phyloP scores from a whole-genome alignment of 2,797 vertebrate genomes.

The Podarcis siculus region DNA sequence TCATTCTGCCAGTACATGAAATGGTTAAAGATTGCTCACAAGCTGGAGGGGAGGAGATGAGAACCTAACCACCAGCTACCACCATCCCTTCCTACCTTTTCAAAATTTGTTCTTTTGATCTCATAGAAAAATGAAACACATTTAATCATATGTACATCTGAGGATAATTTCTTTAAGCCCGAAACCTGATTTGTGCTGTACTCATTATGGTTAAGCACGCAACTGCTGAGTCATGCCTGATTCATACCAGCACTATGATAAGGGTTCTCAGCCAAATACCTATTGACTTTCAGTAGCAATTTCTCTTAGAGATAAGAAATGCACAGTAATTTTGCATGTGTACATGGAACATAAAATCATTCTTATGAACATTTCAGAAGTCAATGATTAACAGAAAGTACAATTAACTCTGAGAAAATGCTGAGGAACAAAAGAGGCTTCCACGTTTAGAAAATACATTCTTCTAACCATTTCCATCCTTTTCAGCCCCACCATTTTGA shows the following conservation, averaged over 20 bases:
- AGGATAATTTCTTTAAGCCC: conserved; percentile 36
- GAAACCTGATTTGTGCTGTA: conserved; percentile 33
- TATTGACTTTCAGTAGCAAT: conserved; percentile 38
- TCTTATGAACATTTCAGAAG: conserved; percentile 19
- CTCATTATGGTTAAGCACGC: conserved; percentile 41
- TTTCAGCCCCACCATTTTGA: not conserved
- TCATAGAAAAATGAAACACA: conserved; percentile 26
- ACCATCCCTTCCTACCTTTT: not conserved
- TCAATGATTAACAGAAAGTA: conserved; percentile 30
- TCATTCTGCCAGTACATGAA: not conserved
- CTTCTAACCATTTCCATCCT: not conserved
- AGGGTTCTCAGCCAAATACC: conserved; percentile 46
- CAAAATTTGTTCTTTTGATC: conserved; percentile 25
- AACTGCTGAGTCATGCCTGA: conserved; percentile 73
- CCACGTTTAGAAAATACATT: not conserved
- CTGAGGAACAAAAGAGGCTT: not conserved
- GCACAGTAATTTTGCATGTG: conserved; percentile 41
- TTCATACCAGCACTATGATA: conserved; percentile 38
- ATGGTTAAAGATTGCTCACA: not conserved
- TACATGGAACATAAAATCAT: conserved; percentile 38
- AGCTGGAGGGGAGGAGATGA: not conserved
- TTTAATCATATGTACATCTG: conserved; percentile 5
- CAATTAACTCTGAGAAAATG: conserved; percentile 9
- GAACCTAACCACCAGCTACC: not conserved
- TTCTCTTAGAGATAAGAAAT: conserved; percentile 26